Percentiles rank a stretch among this genome's conserved stretches.
phyloP scores from a whole-genome alignment of 2,113 vertebrate genomes.

The Bubalus kerabau region DNA sequence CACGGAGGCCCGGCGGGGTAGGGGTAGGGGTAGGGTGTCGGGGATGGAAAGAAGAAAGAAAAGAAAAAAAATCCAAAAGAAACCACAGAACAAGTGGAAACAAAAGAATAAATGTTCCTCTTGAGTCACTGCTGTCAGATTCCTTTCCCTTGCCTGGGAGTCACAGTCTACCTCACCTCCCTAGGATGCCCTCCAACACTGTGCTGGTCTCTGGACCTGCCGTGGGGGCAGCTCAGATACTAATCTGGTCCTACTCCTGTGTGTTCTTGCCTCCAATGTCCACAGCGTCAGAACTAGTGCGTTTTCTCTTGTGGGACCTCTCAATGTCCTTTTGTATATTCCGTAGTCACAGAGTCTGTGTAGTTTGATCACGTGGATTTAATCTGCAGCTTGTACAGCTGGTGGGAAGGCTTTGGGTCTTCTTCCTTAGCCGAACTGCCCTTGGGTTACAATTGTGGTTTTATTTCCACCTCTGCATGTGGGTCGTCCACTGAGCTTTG shows the following conservation, averaged over 20 bases:
- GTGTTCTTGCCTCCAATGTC: background rate
- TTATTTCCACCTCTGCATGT: background rate
- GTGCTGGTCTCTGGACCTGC: background rate
- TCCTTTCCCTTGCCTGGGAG: background rate
- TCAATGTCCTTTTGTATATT: background rate
- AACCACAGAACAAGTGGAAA: background rate
- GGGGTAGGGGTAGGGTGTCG: background rate
- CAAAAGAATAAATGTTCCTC: background rate
- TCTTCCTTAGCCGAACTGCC: background rate
- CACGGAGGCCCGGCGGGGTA: rapidly evolving
- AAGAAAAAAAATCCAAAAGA: background rate
- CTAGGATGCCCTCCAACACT: background rate
- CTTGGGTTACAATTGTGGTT: background rate
- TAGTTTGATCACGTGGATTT: background rate
- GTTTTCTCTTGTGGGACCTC: background rate
- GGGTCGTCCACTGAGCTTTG: background rate
- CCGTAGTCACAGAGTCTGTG: background rate
- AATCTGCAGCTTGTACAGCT: background rate
- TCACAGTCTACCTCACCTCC: background rate
- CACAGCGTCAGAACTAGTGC: background rate
- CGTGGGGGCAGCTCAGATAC: background rate
- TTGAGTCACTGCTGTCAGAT: background rate
- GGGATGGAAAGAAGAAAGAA: background rate
- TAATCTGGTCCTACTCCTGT: background rate
- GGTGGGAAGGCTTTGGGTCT: background rate